Conservation (phyloP, 2,888 invertebrate species). For the Octodonta nipae region DNA sequence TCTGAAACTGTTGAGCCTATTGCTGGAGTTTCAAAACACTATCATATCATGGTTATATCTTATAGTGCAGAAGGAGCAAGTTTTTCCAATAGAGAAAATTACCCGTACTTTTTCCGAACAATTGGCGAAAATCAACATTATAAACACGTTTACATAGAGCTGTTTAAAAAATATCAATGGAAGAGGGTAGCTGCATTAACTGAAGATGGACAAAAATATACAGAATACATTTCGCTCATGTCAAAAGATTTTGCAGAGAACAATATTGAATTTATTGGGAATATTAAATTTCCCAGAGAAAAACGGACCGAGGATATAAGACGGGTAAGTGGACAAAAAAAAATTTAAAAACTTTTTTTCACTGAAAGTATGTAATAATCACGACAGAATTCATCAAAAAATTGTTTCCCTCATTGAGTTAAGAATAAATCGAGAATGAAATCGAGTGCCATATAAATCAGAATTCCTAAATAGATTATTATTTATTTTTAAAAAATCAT, state of each 20-base stretch:
- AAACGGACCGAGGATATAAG: slow-evolving; percentile 42
- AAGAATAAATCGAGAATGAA: neutral
- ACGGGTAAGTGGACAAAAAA: slow-evolving; percentile 44
- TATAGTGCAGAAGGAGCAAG: slow-evolving; percentile 67
- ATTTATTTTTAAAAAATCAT: too few relatives aligned
- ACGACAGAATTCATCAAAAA: too few relatives aligned
- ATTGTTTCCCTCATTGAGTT: too few relatives aligned
- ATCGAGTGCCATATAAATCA: too few relatives aligned
- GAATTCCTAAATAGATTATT: too few relatives aligned
- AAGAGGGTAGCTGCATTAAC: slow-evolving; percentile 59
- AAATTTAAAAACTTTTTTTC: too few relatives aligned
- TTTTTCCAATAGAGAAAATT: slow-evolving; percentile 53
- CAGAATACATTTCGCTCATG: slow-evolving; percentile 60
- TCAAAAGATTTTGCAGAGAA: slow-evolving; percentile 50
- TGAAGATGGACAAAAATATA: slow-evolving; percentile 67
- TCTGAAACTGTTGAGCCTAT: slow-evolving; percentile 70
- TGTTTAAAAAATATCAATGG: slow-evolving; percentile 52
- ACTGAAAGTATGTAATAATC: too few relatives aligned
- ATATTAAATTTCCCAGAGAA: slow-evolving; percentile 54
- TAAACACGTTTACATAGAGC: slow-evolving; percentile 48
- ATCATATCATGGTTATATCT: slow-evolving; percentile 57
- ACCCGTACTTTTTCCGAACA: slow-evolving; percentile 68
- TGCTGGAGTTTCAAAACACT: slow-evolving; percentile 61
- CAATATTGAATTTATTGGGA: slow-evolving; percentile 51
- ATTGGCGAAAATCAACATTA: slow-evolving; percentile 65